These are phyloP conservation scores for Bombus sylvicola DNA, from an alignment of 1,140 invertebrate genomes.

Conservation along the genomic window DNA sequence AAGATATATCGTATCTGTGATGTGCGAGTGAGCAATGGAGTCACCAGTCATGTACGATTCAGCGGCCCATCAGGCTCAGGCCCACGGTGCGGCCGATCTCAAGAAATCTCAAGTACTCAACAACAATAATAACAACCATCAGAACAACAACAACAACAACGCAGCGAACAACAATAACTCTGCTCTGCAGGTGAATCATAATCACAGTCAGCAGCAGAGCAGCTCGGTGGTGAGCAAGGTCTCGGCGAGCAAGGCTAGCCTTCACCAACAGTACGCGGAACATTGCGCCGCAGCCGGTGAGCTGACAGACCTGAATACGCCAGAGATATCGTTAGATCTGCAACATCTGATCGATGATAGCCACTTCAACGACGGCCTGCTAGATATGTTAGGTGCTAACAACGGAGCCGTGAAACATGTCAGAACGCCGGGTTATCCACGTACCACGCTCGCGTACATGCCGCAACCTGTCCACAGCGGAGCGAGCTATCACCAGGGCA, in stretches of 20 bases:
- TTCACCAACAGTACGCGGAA: constrained; percentile 87
- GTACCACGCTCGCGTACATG: constrained; percentile 92
- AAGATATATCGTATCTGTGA: constrained; percentile 68
- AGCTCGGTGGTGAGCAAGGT: constrained; percentile 80
- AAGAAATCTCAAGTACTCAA: constrained; percentile 77
- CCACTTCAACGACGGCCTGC: constrained; percentile 92
- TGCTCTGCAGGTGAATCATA: constrained; percentile 78
- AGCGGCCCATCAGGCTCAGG: constrained; percentile 78
- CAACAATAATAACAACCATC: constrained; percentile 68
- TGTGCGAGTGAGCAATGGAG: constrained; percentile 80
- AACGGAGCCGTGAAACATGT: constrained; percentile 80
- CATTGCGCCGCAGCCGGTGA: constrained; percentile 85
- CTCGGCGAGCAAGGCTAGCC: constrained; percentile 79
- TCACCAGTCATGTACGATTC: constrained; percentile 82
- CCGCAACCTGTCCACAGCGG: constrained; percentile 94
- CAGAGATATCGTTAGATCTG: constrained; percentile 94
- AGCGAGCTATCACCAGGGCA: constrained; percentile 86
- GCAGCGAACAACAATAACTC: constrained; percentile 74
- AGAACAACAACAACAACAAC: constrained; percentile 64
- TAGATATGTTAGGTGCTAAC: constrained; percentile 88
- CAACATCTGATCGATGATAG: constrained; percentile 94
- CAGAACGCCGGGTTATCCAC: constrained; percentile 81
- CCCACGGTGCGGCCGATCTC: constrained; percentile 72
- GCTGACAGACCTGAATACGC: constrained; percentile 92
- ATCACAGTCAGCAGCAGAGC: constrained; percentile 74